Conservation (phyloP, 2,113 vertebrate species). For the Malaclemys terrapin region DNA sequence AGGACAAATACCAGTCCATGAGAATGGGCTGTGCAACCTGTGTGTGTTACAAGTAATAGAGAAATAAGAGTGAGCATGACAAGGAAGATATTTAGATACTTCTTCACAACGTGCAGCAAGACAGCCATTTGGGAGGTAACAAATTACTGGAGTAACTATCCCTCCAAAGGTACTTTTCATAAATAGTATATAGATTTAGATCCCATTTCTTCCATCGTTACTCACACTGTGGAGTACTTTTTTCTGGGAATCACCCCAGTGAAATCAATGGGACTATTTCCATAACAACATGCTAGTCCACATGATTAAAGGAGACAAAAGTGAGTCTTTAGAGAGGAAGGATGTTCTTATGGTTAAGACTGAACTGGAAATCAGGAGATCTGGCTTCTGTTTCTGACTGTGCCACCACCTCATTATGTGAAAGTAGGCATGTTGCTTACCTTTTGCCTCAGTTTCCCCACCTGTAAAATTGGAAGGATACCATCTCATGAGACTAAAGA, state of each 20-base stretch:
- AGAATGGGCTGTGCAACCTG: background rate
- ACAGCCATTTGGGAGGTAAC: background rate
- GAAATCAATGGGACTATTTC: background rate
- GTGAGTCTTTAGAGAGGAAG: rapidly evolving
- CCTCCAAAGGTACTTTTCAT: background rate
- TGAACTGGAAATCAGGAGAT: background rate
- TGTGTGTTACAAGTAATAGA: background rate
- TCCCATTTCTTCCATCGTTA: background rate
- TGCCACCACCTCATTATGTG: background rate
- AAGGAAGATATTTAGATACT: background rate
- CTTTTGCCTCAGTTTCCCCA: background rate
- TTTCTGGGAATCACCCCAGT: background rate
- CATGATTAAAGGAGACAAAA: background rate
- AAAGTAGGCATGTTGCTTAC: background rate
- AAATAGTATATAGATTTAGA: background rate
- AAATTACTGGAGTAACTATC: background rate
- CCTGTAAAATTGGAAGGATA: background rate
- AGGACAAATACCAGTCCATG: background rate
- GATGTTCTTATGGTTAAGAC: background rate
- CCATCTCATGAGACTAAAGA: background rate
- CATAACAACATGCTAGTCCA: background rate
- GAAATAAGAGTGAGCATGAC: background rate
- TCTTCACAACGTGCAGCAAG: background rate
- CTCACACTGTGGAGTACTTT: background rate
- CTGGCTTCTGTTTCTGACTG: background rate